phyloP scores from a whole-genome alignment of 2,888 invertebrate species.

The Athalia rosae region DNA sequence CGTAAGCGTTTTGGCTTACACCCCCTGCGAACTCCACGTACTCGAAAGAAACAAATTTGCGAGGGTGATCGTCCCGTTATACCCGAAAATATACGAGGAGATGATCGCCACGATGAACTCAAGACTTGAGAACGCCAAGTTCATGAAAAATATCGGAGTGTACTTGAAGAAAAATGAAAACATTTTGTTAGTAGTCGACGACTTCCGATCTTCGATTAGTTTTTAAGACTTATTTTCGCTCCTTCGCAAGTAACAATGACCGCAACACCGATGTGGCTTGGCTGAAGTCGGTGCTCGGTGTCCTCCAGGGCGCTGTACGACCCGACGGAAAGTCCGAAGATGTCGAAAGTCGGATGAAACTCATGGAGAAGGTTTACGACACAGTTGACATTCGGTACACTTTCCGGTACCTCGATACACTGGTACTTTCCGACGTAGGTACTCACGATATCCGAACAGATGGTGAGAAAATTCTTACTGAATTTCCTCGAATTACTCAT shows the following conservation, averaged over 20 bases:
- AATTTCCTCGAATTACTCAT: neutral
- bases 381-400: conserved; percentile 26
- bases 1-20: conserved; percentile 56
- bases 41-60: conserved; percentile 52
- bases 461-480: neutral
- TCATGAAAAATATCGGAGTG: conserved; percentile 20
- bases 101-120: conserved; percentile 45
- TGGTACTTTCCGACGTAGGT: conserved; percentile 54
- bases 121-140: neutral
- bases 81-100: conserved; percentile 50
- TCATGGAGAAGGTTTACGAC: conserved; percentile 29
- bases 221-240: neutral
- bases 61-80: conserved; percentile 48
- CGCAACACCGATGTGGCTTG: conserved; percentile 32
- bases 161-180: conserved; percentile 22
- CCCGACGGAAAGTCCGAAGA: conserved; percentile 21
- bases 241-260: conserved; percentile 5
- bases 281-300: conserved; percentile 23
- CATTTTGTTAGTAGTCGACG: conserved; percentile 9
- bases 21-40: conserved; percentile 55
- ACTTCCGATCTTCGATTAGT: neutral
- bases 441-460: neutral
- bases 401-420: conserved; percentile 35
- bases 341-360: conserved; percentile 1
- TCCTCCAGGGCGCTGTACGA: conserved; percentile 21